Base-by-base conservation (phyloP, 2,888 invertebrate species). In the Drosophila macrospina region DNA sequence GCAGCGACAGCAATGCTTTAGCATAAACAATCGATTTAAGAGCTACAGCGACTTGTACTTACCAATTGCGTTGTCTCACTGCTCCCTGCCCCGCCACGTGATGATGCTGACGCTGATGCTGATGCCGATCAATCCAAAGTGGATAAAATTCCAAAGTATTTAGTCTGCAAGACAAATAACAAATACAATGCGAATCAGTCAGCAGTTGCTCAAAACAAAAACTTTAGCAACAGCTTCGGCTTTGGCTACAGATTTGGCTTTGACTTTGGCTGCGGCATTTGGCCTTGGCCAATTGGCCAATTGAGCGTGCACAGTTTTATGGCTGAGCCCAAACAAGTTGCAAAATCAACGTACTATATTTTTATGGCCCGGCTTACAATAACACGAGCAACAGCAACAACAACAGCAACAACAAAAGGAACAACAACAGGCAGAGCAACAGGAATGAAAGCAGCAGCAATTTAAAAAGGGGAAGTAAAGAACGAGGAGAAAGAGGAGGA, bases 121-220 rank as follows among this genome's bases (percentile, higher is more conserved):
- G n/a, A n/a, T n/a, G n/a, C n/a, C n/a, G n/a, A 52, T 68, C 78
- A 37, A 67, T 61, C 48, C 66, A 54, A 63, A 56, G 72, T 51
- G 24, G 54, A 74, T 62, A 26, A 26, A 60, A 71, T 55, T 61
- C 77, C 77, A 77, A 81, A 66, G 73, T 71, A 57, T 65, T 74
- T 63, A 39, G 36, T 60, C 85, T 82, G 80, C 60, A 66, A 78
- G 69, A 41, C 11, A 75, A 42, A 56, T 13, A 32, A 20, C 8
- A 44, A 15, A 60, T 24, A 47, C 11, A 24, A 37, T 20, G 3
- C 44, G 11, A 39, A 48, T 69, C 36, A 69, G 39, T 74, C 42
- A 13, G n/a, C 8, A 32, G 59, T 41, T 51, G 34, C 56, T 55
- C 26, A 28, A 37, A 45, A 1, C 4, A 15, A 15, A 10, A 26